Conservation (phyloP, 1,140 invertebrate genomes). For the Caenorhabditis elegans region DNA sequence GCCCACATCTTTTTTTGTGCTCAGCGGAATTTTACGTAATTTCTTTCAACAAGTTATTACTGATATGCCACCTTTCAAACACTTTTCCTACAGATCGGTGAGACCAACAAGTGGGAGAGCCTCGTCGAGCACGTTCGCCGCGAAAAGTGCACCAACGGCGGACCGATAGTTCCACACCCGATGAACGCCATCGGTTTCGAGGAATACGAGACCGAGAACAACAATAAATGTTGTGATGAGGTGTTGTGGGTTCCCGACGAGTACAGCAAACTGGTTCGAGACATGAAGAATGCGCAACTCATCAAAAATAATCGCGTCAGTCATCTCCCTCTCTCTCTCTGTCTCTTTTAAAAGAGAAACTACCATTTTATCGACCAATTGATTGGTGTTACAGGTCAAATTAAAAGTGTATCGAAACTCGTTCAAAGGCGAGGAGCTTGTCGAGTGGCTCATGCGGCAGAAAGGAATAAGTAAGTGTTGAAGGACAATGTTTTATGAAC, state of each 20-base stretch:
- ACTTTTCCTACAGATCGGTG: background rate
- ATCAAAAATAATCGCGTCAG: constrained; percentile 32
- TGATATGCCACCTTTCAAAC: too few species aligned
- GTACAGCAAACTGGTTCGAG: constrained; percentile 13
- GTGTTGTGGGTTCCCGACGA: constrained; percentile 18
- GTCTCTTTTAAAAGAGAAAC: background rate
- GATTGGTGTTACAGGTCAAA: background rate
- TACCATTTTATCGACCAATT: background rate
- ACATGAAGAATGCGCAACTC: constrained; percentile 32
- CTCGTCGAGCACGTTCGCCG: background rate
- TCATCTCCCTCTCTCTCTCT: too few species aligned
- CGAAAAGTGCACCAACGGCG: background rate
- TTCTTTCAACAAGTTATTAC: too few species aligned
- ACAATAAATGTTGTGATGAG: constrained; percentile 21
- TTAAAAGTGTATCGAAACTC: constrained; percentile 65
- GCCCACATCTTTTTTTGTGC: too few species aligned
- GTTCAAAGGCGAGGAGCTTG: constrained; percentile 67
- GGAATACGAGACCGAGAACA: background rate
- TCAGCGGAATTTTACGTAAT: too few species aligned
- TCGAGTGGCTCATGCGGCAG: constrained; percentile 67
- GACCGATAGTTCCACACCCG: background rate
- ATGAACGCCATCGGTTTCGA: constrained; percentile 15
- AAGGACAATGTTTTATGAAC: background rate
- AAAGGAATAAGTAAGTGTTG: constrained; percentile 64
- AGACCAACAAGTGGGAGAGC: background rate